Percentiles rank a stretch among this genome's conserved stretches.
Conservation (phyloP, 2,113 vertebrate species). For the Sterrhoptilus dennistouni region DNA sequence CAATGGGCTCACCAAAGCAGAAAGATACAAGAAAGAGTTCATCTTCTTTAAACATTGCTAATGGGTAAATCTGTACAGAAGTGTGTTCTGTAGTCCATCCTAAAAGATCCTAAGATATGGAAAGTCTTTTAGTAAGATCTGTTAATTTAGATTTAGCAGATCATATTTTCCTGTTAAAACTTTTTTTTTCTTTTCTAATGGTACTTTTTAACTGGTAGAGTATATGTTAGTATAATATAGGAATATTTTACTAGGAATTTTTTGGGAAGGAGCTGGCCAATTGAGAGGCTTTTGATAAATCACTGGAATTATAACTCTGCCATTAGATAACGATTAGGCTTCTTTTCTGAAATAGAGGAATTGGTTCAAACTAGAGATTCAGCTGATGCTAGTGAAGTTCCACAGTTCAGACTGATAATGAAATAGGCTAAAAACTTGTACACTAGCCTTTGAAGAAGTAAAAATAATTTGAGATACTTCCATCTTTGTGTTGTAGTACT, state of each 20-base stretch:
- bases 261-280: not conserved
- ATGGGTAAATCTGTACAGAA: fast-evolving
- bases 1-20: not conserved
- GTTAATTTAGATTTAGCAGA: not conserved
- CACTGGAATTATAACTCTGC: not conserved
- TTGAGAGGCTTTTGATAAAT: not conserved
- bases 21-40: not conserved
- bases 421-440: not conserved
- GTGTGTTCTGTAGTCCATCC: not conserved
- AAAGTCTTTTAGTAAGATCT: not conserved
- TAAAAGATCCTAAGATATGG: not conserved
- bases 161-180: not conserved
- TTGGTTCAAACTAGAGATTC: not conserved
- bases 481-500: not conserved
- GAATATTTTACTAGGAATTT: not conserved
- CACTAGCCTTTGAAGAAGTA: not conserved
- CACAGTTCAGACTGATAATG: not conserved
- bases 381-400: not conserved
- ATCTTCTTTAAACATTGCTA: not conserved
- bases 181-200: not conserved
- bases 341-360: not conserved
- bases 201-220: not conserved
- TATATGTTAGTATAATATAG: not conserved
- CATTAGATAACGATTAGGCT: not conserved
- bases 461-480: not conserved